Conservation (phyloP, 2,888 invertebrate genomes). For the Tachina lurida region DNA sequence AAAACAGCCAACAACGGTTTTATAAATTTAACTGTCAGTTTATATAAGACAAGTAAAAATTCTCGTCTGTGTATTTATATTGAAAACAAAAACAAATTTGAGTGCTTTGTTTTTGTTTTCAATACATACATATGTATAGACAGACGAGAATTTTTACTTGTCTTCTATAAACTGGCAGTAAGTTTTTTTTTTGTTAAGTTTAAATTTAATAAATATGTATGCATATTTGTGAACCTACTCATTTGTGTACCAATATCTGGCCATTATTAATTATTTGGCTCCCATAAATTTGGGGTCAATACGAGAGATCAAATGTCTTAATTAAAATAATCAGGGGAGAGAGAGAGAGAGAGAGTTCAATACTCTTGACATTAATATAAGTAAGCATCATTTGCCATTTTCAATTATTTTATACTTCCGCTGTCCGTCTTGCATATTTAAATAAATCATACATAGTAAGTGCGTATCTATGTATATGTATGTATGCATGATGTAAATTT, state of each 20-base stretch:
- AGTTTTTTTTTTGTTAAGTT: neutral
- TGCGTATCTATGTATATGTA: neutral
- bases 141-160: too few species aligned
- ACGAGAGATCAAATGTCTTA: constrained; percentile 66
- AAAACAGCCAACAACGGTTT: too few species aligned
- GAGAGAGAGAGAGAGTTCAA: neutral
- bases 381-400: constrained; percentile 1
- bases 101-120: too few species aligned
- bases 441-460: neutral
- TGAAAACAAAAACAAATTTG: too few species aligned
- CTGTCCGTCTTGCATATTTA: neutral
- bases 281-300: constrained; percentile 64
- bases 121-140: too few species aligned
- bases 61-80: too few species aligned
- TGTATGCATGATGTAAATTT: neutral
- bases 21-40: too few species aligned
- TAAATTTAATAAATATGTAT: neutral
- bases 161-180: too few species aligned
- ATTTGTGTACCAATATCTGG: neutral
- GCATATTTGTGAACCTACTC: neutral
- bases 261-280: constrained; percentile 27
- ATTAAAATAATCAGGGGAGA: constrained; percentile 31
- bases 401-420: constrained; percentile 22
- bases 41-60: too few species aligned
- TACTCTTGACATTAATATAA: neutral